These are phyloP conservation scores for Cephalopterus ornatus DNA, from an alignment of 2,113 vertebrate species.

Conservation along the genomic window DNA sequence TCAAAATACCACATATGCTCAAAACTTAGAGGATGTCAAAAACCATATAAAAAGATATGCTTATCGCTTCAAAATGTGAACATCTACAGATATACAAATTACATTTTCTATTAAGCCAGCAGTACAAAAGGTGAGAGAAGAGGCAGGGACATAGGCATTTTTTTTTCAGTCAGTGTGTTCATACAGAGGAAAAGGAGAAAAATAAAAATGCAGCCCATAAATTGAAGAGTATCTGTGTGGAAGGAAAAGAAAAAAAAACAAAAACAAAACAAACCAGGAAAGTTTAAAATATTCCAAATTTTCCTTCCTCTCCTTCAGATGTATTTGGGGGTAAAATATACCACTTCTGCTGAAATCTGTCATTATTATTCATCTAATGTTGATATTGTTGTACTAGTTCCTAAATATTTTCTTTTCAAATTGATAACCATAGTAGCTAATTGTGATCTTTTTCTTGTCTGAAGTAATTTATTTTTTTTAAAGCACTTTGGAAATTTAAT, in stretches of 20 bases:
- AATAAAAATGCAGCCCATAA: neutral
- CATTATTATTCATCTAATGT: neutral
- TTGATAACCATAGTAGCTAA: neutral
- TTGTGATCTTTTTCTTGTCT: neutral
- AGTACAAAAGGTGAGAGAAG: constrained; percentile 8
- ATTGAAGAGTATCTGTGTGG: neutral
- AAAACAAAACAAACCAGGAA: neutral
- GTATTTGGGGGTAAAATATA: neutral
- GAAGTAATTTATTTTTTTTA: neutral
- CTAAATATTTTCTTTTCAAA: neutral
- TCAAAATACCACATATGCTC: constrained; percentile 30
- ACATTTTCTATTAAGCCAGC: constrained; percentile 35
- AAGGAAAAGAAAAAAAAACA: neutral
- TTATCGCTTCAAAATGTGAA: constrained; percentile 33
- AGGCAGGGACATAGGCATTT: neutral
- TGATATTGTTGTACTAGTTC: neutral
- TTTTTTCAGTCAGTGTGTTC: neutral
- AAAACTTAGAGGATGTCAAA: constrained; percentile 1
- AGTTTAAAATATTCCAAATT: neutral
- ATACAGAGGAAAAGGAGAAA: neutral
- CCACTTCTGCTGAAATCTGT: neutral
- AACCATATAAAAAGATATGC: neutral
- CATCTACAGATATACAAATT: constrained; percentile 17
- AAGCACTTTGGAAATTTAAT: neutral
- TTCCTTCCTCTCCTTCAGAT: neutral